phyloP scores from a whole-genome alignment of 2,113 vertebrate species.

The Chauna torquata region DNA sequence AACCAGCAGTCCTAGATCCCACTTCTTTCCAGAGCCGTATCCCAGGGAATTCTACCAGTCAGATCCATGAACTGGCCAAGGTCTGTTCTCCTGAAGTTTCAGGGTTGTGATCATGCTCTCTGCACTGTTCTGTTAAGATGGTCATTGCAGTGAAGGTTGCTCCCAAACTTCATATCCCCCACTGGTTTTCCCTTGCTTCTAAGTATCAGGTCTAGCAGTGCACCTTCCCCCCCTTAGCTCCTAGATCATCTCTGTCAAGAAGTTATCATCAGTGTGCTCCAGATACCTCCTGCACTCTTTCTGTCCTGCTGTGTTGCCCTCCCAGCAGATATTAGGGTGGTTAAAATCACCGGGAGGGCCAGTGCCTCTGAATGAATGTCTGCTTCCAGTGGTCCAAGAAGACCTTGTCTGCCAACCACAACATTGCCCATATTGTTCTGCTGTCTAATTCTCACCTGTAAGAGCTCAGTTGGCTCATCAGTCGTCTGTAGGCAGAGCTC shows the following conservation, averaged over 20 bases:
- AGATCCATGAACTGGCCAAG: not conserved
- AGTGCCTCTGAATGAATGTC: not conserved
- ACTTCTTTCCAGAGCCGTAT: not conserved
- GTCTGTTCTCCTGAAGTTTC: not conserved
- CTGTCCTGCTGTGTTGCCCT: not conserved
- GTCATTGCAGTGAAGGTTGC: not conserved
- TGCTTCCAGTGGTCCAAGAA: not conserved
- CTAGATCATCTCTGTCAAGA: not conserved
- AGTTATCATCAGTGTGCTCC: not conserved
- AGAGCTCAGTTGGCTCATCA: not conserved
- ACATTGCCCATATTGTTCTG: not conserved
- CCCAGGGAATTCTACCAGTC: not conserved
- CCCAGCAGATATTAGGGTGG: not conserved
- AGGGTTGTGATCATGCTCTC: not conserved
- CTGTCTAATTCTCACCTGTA: not conserved
- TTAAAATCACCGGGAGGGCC: not conserved
- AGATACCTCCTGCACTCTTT: not conserved
- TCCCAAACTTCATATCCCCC: no score
- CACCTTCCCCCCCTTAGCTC: not conserved
- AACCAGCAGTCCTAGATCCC: not conserved
- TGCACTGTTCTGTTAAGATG: not conserved
- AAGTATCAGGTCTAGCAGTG: not conserved
- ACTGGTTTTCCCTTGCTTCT: not conserved
- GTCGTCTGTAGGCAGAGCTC: not conserved
- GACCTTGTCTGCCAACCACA: not conserved